Percentiles rank a stretch among this genome's conserved stretches.
Conservation (phyloP, 2,888 invertebrate species). For the Polymixis flavicincta region DNA sequence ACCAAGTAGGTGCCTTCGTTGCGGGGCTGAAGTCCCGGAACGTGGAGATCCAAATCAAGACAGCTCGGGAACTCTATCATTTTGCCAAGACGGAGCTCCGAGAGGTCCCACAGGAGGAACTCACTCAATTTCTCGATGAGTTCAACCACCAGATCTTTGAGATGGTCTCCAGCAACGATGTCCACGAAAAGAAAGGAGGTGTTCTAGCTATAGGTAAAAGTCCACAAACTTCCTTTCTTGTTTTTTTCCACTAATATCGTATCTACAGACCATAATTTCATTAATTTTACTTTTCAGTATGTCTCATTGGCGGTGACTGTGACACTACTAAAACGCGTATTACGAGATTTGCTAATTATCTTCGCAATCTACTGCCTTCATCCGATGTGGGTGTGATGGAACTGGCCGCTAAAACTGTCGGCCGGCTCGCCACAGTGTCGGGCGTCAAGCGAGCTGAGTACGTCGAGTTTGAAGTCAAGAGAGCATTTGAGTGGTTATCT, state of each 20-base stretch:
- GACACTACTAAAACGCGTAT: conserved; percentile 97
- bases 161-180: conserved; percentile 98
- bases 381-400: conserved; percentile 98
- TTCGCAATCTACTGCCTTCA: conserved; percentile 97
- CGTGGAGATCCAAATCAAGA: conserved; percentile 95
- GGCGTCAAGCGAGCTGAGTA: conserved; percentile 99
- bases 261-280: background rate
- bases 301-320: conserved; percentile 97
- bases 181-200: conserved; percentile 98
- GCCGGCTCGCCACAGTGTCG: conserved; percentile 96
- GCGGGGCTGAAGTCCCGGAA: conserved; percentile 96
- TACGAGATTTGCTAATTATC: conserved; percentile 97
- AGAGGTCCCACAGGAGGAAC: conserved; percentile 97
- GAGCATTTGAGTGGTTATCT: conserved; percentile 98
- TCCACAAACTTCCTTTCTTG: conserved; percentile 3
- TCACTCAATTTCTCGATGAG: conserved; percentile 97
- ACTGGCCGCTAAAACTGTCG: conserved; percentile 98
- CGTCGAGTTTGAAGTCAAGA: conserved; percentile 99
- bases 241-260: background rate
- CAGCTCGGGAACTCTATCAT: conserved; percentile 96
- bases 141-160: conserved; percentile 98
- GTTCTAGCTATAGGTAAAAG: conserved; percentile 96
- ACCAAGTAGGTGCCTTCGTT: conserved; percentile 94
- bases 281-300: conserved; percentile 91
- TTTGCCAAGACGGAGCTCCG: conserved; percentile 97